Conservation (phyloP, 2,113 vertebrate genomes). For the Mormoops blainvillei region DNA sequence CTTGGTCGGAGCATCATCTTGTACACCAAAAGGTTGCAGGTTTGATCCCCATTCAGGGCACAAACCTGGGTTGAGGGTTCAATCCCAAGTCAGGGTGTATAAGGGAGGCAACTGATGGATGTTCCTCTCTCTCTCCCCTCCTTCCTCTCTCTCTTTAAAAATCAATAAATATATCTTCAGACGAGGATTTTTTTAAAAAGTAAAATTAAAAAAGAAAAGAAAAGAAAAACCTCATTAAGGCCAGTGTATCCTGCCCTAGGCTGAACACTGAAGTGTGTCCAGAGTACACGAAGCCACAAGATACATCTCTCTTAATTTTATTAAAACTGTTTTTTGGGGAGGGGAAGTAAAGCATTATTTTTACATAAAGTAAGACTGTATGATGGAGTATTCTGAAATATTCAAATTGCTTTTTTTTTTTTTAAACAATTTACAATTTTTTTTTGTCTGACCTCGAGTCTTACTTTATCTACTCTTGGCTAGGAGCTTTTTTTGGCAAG, state of each 20-base stretch:
- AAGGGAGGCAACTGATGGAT: too few species aligned
- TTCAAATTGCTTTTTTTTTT: not conserved
- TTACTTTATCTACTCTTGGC: slow-evolving; percentile 15
- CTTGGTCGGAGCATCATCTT: not conserved
- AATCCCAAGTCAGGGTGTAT: too few species aligned
- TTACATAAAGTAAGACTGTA: not conserved
- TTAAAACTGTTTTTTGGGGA: not conserved
- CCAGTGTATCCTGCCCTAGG: not conserved
- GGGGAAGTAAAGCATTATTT: not conserved
- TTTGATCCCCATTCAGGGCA: too few species aligned
- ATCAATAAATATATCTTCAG: too few species aligned
- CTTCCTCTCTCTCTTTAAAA: not conserved
- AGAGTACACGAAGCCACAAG: not conserved
- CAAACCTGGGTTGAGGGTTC: too few species aligned
- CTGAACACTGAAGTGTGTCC: not conserved
- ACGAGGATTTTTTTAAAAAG: too few species aligned
- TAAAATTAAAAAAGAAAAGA: not conserved
- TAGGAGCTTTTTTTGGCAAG: slow-evolving; percentile 11
- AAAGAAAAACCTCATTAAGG: not conserved
- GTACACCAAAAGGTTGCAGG: too few species aligned
- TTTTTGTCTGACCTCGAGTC: slow-evolving; percentile 18
- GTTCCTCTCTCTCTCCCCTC: too few species aligned
- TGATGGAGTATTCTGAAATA: not conserved
- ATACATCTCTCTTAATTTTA: not conserved
- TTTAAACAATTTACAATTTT: not conserved